Evolutionary conservation across 2,113 vertebrate species (phyloP), one percentile per base, ranked within the genome.

Genomic region (Mirza zaza): DNA sequence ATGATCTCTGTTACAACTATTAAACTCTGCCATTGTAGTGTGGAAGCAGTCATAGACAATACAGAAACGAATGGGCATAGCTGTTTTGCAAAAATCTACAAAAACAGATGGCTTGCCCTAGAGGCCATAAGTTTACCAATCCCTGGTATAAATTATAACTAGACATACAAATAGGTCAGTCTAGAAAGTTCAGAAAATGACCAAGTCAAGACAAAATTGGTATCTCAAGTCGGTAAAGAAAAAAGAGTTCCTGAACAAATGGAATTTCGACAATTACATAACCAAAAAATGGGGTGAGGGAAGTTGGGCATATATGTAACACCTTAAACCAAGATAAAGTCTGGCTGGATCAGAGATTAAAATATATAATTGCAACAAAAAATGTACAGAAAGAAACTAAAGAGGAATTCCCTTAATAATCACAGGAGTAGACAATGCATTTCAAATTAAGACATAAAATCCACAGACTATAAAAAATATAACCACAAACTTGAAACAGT

Each of bases 401-500:
- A 77, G 12, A 8, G 13, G 48, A 92, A 82, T 50, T 70, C 42
- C 57, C 14, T 79, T 71, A 27, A 27, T 18, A 70, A 77, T 77
- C n/a, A 3, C 67, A 6, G 48, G 1, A 93, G 25, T 79, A 1
- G 34, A 63, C 8, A 73, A 84, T 48, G 32, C 21, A 93, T 65
- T 93, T 65, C 86, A 90, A 79, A 79, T 29, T 63, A 34, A 71
- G 50, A 90, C n/a, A 79, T 8, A 80, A 96, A 73, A 90, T 63
- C 87, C 73, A 50, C 15, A 83, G 34, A 20, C 50, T 48, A 70
- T 25, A 87, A 76, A 87, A 34, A 83, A 48, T 48, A 63, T 32
- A 93, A 85, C 80, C 91, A 45, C 21, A 79, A 77, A 27, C 63
- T 1, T 79, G 29, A 85, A 85, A 79, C n/a, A 71, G 17, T 45